Percentiles rank a stretch among this genome's conserved stretches.
These are phyloP conservation scores for Mesocentrotus franciscanus DNA, from an alignment of 53 echinoderm and acorn worm genomes.

Conservation along the genomic window DNA sequence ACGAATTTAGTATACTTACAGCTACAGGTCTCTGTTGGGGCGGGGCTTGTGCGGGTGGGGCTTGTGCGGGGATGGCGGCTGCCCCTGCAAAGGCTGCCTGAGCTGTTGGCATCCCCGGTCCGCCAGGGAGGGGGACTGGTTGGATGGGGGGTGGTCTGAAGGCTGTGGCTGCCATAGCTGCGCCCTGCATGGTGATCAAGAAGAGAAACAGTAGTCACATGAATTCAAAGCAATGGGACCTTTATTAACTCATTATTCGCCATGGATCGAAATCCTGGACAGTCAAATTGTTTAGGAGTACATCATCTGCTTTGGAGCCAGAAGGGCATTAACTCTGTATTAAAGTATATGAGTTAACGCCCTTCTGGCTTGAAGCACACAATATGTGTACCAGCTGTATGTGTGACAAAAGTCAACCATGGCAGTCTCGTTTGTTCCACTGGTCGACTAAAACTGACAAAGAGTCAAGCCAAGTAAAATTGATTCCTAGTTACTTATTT, in stretches of 20 bases:
- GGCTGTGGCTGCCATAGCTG: constrained; percentile 55
- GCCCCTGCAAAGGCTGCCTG: constrained; percentile 40
- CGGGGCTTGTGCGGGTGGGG: constrained; percentile 44
- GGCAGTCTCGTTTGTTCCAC: too few species aligned
- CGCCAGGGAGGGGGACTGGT: constrained; percentile 21
- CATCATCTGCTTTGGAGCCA: too few species aligned
- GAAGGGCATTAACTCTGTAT: too few species aligned
- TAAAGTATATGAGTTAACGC: too few species aligned
- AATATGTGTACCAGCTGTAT: too few species aligned
- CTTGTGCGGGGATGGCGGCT: constrained; percentile 8
- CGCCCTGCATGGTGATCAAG: constrained; percentile 34
- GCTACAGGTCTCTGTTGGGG: constrained; percentile 51
- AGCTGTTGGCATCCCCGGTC: constrained; percentile 60
- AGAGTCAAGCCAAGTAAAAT: too few species aligned
- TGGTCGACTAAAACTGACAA: too few species aligned
- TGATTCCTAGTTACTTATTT: too few species aligned
- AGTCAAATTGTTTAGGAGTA: too few species aligned
- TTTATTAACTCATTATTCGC: background rate
- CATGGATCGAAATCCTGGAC: too few species aligned
- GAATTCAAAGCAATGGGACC: background rate
- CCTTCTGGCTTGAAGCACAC: too few species aligned
- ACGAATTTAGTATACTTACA: constrained; percentile 27
- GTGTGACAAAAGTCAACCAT: too few species aligned
- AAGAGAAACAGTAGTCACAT: background rate
- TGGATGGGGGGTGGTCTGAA: constrained; percentile 48